Conservation (phyloP, 2,113 vertebrate species). For the Actenoides lindsayi region DNA sequence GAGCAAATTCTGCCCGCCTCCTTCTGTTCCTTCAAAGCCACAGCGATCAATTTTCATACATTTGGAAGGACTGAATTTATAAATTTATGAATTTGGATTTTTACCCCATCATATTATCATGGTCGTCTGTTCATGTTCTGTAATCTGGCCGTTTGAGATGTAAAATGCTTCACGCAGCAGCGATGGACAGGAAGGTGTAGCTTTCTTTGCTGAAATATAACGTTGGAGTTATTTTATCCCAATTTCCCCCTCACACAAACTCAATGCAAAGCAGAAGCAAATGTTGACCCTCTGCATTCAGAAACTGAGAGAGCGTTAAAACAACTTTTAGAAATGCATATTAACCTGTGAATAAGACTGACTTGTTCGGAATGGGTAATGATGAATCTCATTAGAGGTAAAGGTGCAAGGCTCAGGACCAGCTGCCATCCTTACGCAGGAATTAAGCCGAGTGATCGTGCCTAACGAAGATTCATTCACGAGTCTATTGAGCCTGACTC, state of each 20-base stretch:
- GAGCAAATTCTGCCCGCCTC: neutral
- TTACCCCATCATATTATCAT: neutral
- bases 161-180: neutral
- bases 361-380: constrained; percentile 14
- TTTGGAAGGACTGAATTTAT: neutral
- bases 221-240: neutral
- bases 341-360: constrained; percentile 8
- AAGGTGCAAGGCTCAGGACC: constrained; percentile 51
- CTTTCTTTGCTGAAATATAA: neutral
- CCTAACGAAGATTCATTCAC: constrained; percentile 19
- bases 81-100: neutral
- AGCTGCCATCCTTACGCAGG: constrained; percentile 4
- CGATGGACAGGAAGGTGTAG: neutral
- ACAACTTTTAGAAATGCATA: neutral
- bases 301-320: neutral
- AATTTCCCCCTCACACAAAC: neutral
- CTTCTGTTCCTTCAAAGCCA: neutral
- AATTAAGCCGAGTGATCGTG: constrained; percentile 62
- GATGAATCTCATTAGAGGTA: constrained; percentile 26
- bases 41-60: neutral
- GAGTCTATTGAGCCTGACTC: constrained; percentile 40
- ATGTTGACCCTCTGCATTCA: neutral
- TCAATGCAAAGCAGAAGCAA: neutral
- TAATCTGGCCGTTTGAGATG: neutral
- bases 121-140: neutral